A percentile compares a stretch with the other conserved stretches of the same genome.
These are phyloP conservation scores for Antennarius striatus DNA, from an alignment of 2,113 vertebrate species.

Conservation along the genomic window DNA sequence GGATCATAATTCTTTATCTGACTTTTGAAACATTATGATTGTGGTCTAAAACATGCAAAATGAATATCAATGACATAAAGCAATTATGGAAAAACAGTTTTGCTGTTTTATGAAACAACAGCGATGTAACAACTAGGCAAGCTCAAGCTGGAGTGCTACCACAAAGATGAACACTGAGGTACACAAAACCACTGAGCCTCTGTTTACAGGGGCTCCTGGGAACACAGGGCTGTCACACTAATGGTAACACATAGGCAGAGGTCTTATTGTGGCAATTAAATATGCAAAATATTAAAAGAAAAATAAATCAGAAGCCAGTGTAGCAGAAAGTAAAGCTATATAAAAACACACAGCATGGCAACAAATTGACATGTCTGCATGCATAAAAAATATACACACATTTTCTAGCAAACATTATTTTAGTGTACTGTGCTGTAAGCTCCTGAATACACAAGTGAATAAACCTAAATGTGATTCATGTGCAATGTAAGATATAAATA, in stretches of 20 bases:
- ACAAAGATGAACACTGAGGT: background rate
- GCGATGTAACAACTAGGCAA: background rate
- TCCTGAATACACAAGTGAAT: background rate
- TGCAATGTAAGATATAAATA: too few species aligned
- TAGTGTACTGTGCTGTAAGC: background rate
- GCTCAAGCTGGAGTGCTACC: background rate
- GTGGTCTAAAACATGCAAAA: too few species aligned
- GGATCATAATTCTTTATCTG: too few species aligned
- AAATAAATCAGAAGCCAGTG: constrained; percentile 2
- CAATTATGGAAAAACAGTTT: constrained; percentile 2
- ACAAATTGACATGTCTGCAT: background rate
- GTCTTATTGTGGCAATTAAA: constrained; percentile 23
- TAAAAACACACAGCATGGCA: background rate
- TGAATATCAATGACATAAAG: background rate
- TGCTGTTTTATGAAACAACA: background rate
- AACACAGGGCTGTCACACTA: constrained; percentile 32
- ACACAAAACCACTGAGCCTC: constrained; percentile 6
- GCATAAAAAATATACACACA: background rate
- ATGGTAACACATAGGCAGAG: constrained; percentile 14
- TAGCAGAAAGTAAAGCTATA: constrained; percentile 11
- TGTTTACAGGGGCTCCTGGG: constrained; percentile 16
- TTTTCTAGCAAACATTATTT: background rate
- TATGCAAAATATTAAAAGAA: constrained; percentile 12
- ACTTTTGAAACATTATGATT: too few species aligned
- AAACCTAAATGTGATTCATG: background rate